Base-by-base conservation (phyloP, 2,888 invertebrate genomes). In the Gari tellinella region DNA sequence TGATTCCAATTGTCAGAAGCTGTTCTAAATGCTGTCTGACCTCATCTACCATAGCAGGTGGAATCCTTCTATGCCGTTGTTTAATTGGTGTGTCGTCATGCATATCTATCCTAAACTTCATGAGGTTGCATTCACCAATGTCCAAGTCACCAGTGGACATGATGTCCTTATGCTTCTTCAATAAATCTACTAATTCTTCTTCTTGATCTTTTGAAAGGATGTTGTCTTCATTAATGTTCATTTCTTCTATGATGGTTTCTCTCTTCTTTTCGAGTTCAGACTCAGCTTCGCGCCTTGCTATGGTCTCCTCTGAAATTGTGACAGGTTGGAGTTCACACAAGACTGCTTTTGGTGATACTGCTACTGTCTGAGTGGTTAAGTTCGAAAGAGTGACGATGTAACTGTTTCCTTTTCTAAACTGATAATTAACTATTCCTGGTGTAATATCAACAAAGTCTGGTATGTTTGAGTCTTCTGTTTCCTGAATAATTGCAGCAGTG, bases 21-120 rank as follows among this genome's bases (percentile, higher is more conserved):
- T 80, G 68, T 52, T 80, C 61, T 0, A 83, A 31, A 49, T 83
- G 81, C 2, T 60, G 37, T 43, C 62, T 19, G 25, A 62, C 41
- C 21, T 62, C 62, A 5, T 52, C 52, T 21, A 62, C 43, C 62
- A 62, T 52, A 14, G 21, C 21, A 8, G 62, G 52, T 19, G 25
- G 43, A 43, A 62, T 62, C 43, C 62, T 51, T 43, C 52, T 40
- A 19, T 63, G 26, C 12, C 53, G 40, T n/a, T 62, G 62, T 49
- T 51, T 51, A 23, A 61, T 51, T 12, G 61, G 61, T 17, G 21
- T 61, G 7, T 61, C 40, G 25, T 40, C 43, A 7, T 43, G 2
- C 2, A 52, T 41, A 14, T 62, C 51, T 21, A 52, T 62, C 25
- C 51, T 62, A 38, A 52, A 52, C n/a, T 43, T 51, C n/a, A 62